These are phyloP conservation scores for Choreutis nemorana DNA, from an alignment of 2,888 invertebrate genomes.

Conservation along the genomic window DNA sequence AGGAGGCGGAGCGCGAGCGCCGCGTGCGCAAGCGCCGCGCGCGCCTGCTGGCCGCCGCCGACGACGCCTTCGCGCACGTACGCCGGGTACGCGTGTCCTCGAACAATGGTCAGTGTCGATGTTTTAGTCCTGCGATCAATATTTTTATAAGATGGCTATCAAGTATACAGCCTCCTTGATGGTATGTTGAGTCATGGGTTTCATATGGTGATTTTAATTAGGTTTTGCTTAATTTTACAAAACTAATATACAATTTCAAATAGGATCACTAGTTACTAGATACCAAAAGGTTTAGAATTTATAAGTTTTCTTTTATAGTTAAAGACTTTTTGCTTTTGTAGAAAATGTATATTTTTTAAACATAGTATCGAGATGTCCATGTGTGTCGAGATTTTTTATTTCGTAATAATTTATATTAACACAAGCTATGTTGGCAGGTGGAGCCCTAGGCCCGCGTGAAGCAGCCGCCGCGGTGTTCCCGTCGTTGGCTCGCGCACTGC, in stretches of 20 bases:
- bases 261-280: too few species aligned
- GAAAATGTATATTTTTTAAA: too few species aligned
- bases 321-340: too few species aligned
- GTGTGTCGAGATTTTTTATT: too few species aligned
- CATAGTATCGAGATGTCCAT: too few species aligned
- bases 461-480: conserved; percentile 98
- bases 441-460: conserved; percentile 92
- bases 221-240: neutral
- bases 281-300: too few species aligned
- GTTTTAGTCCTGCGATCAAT: neutral
- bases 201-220: neutral
- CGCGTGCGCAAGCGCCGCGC: conserved; percentile 91
- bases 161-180: neutral
- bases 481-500: conserved; percentile 93
- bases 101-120: conserved; percentile 28
- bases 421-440: too few species aligned
- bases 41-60: conserved; percentile 90
- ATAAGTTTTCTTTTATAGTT: too few species aligned
- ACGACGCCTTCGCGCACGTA: conserved; percentile 98
- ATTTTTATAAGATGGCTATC: conserved; percentile 43
- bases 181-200: neutral
- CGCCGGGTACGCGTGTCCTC: conserved; percentile 71
- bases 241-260: too few species aligned
- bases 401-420: too few species aligned
- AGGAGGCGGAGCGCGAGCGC: conserved; percentile 96